These are phyloP conservation scores for Dendrocincla fuliginosa DNA, from an alignment of 2,797 vertebrate genomes.

Conservation along the genomic window DNA sequence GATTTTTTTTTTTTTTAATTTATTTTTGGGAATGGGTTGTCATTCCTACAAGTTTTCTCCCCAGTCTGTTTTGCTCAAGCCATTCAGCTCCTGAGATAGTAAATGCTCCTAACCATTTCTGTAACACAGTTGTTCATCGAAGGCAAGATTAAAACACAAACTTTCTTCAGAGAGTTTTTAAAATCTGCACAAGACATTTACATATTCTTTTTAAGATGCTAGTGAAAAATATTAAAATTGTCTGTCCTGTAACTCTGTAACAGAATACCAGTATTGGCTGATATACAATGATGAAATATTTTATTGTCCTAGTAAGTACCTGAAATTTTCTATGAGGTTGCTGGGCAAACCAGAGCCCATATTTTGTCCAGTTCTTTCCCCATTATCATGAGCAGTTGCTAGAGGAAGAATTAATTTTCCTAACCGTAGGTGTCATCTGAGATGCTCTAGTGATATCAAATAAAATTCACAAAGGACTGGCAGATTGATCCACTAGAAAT, in stretches of 20 bases:
- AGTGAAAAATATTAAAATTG: not conserved
- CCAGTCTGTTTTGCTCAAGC: not conserved
- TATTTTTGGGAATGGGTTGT: not conserved
- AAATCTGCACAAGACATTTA: not conserved
- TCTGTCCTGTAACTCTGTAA: not conserved
- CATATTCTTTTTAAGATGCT: not conserved
- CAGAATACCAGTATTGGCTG: not conserved
- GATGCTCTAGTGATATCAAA: not conserved
- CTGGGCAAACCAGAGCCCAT: not conserved
- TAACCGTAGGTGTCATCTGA: not conserved
- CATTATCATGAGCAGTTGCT: not conserved
- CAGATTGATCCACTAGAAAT: not conserved
- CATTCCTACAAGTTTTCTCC: not conserved
- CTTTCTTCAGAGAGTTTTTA: not conserved
- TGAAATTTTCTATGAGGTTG: not conserved
- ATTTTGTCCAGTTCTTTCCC: not conserved
- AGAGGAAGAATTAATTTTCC: not conserved
- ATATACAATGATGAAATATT: not conserved
- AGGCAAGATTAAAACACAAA: not conserved
- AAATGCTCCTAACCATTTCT: not conserved
- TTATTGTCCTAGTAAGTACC: not conserved
- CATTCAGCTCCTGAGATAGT: not conserved
- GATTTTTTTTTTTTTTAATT: fast-evolving
- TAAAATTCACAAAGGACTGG: not conserved
- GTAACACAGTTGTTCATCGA: not conserved